Evolutionary conservation across 2,888 invertebrate genomes (phyloP), one percentile per base, ranked within the genome.

Genomic region (Apodemia duryi): DNA sequence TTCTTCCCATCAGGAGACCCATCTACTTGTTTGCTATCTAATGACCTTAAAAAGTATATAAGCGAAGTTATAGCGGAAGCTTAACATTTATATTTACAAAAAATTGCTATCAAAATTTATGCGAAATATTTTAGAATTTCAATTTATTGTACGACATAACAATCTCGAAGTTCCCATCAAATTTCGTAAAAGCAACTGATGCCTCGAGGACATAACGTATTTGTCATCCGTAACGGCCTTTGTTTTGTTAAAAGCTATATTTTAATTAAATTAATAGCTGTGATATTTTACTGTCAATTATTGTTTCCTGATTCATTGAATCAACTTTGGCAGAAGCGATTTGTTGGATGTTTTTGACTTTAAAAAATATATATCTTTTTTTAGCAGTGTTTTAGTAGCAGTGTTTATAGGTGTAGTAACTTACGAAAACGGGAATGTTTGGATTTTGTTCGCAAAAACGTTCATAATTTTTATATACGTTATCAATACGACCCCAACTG

Each of bases 221-320:
- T 87, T 85, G 83, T 89, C 88, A 88, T 82, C 79, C 74, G 72
- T 77, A 78, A 74, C 75, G 75, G 78, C 79, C 82, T 86, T 86
- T 89, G 88, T 89, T 85, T 83, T 81, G 80, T 79, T 77, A 77
- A 80, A 65, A 82, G 81, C 81, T 85, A 87, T 87, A 87, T 85
- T 84, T 82, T 78, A 80, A 87, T 88, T 85, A 79, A 83, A 88
- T 85, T 87, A 87, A 89, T 86, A 86, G 82, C 74, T 72, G 76
- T 79, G 72, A 86, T 88, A 86, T 88, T 87, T 88, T 81, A 84
- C 82, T 79, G 88, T 82, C 86, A 75, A 78, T 76, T 82, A 77
- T 81, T 78, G 80, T 75, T 77, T 82, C 78, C 79, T 84, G 81
- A 86, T 79, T 82, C 83, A 86, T 84, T 73, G 68, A 65, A 64